Percentiles rank a stretch among this genome's conserved stretches.
These are phyloP conservation scores for Dascillus cervinus DNA, from an alignment of 2,888 invertebrate genomes.

Conservation along the genomic window DNA sequence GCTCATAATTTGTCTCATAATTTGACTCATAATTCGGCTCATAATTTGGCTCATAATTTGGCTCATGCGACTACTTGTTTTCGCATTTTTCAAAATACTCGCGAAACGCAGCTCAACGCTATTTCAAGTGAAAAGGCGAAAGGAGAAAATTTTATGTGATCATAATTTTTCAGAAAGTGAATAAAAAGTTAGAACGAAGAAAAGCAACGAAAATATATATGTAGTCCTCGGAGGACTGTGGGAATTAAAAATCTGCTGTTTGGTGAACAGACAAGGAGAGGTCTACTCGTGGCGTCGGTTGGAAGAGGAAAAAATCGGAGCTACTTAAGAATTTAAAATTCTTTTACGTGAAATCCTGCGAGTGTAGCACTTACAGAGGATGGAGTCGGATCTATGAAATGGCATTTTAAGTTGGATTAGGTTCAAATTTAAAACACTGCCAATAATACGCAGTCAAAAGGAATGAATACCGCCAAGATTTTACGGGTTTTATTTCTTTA, in stretches of 20 bases:
- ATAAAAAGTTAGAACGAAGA: slow-evolving; percentile 28
- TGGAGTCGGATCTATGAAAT: slow-evolving; percentile 44
- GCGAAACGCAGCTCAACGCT: too few relatives aligned
- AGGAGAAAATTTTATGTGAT: too few relatives aligned
- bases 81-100: too few relatives aligned
- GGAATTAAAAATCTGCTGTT: slow-evolving; percentile 47
- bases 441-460: slow-evolving; percentile 42
- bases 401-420: slow-evolving; percentile 48
- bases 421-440: slow-evolving; percentile 45
- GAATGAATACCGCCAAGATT: slow-evolving; percentile 20
- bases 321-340: slow-evolving; percentile 45
- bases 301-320: slow-evolving; percentile 17
- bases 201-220: slow-evolving; percentile 42
- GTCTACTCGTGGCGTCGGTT: slow-evolving; percentile 10
- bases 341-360: slow-evolving; percentile 43
- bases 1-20: too few relatives aligned
- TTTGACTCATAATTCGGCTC: too few relatives aligned
- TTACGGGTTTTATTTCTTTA: slow-evolving; percentile 18
- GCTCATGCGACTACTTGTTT: too few relatives aligned
- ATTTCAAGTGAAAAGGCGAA: too few relatives aligned
- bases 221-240: slow-evolving; percentile 41
- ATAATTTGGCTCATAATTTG: too few relatives aligned
- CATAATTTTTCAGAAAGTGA: slow-evolving; percentile 6
- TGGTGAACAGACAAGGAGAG: slow-evolving; percentile 30
- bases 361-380: slow-evolving; percentile 41